Evolutionary conservation across 2,888 invertebrate species (phyloP).

Genomic region (Leptopilina myrica): DNA sequence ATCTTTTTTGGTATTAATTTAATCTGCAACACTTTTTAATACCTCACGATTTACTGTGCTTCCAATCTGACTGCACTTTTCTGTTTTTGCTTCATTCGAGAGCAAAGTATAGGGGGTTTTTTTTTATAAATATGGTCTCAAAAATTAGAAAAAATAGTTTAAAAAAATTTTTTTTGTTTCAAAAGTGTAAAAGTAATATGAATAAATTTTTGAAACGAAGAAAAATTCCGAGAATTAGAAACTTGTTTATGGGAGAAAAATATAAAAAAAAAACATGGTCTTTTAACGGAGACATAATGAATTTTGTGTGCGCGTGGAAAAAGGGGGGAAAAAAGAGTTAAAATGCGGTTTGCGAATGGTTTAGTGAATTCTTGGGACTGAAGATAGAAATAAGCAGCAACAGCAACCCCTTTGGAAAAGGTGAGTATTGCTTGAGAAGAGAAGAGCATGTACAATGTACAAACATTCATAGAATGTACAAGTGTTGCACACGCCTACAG

Average conservation of each 20-base stretch:
- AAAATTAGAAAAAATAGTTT: too few relatives aligned
- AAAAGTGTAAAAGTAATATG: too few relatives aligned
- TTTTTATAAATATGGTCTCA: too few relatives aligned
- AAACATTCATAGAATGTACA: constrained; percentile 49
- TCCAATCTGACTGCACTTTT: too few relatives aligned
- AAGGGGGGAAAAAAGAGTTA: not conserved
- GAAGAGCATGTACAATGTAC: constrained; percentile 57
- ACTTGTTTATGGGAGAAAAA: not conserved
- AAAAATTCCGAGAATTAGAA: not conserved
- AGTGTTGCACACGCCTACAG: constrained; percentile 57
- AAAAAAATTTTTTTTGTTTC: too few relatives aligned
- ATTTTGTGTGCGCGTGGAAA: not conserved
- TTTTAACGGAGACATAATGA: not conserved
- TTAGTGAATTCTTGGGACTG: constrained; percentile 18
- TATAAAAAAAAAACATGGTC: not conserved
- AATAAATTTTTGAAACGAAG: too few relatives aligned
- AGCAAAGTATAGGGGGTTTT: too few relatives aligned
- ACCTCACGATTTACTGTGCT: too few relatives aligned
- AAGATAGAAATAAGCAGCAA: not conserved
- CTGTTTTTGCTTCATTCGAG: too few relatives aligned
- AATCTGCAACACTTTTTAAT: too few relatives aligned
- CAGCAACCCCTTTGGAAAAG: constrained; percentile 36
- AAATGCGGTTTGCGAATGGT: constrained; percentile 9
- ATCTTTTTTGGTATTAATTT: too few relatives aligned
- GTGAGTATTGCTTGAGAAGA: constrained; percentile 24